Base-by-base conservation (phyloP, 2,113 vertebrate species). In the Bos javanicus region DNA sequence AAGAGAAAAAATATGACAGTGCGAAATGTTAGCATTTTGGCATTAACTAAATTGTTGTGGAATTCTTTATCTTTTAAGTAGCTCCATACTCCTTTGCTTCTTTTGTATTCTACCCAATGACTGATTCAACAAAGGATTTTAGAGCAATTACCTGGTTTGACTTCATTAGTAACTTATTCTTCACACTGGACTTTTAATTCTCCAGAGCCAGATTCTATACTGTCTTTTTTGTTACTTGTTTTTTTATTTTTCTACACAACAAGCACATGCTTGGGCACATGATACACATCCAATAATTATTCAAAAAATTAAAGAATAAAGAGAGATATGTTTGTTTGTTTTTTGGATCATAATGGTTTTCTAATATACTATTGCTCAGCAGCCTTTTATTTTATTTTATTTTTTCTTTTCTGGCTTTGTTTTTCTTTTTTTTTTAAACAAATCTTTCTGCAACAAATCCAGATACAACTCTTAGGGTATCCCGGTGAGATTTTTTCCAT, bases 401-500 rank as follows among this genome's bases (percentile, higher is more conserved):
- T 39, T 39, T 74, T 74, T 74, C 19, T 74, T 74, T 39, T 3
- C 17, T n/a, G 33, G 48, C 39, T 30, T 43, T 28, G 2, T 80
- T 30, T 80, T 48, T 46, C 25, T 80, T 7, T 26, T 33, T 30
- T 12, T 95, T 92, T 15, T 7, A 12, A 84, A 23, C 26, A 67
- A 7, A 46, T 46, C 46, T 83, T 94, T 56, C 64, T 91, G 9
- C 52, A 96, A 52, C 46, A 96, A 52, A 43, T 81, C 56, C 90
- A 91, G 50, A 64, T 88, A 89, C 25, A 95, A 62, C 6, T 17
- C 30, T 94, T 93, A 67, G 39, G 39, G 23, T 80, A 93, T 84
- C 26, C 95, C 78, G 13, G 12, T 36, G 93, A 94, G 94, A 94
- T 78, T 91, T 96, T 76, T 67, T 71, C 14, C 14, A 84, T 94